A percentile compares a stretch with the other conserved stretches of the same genome.
Conservation (phyloP, 2,797 vertebrate genomes). For the Acanthopagrus latus region DNA sequence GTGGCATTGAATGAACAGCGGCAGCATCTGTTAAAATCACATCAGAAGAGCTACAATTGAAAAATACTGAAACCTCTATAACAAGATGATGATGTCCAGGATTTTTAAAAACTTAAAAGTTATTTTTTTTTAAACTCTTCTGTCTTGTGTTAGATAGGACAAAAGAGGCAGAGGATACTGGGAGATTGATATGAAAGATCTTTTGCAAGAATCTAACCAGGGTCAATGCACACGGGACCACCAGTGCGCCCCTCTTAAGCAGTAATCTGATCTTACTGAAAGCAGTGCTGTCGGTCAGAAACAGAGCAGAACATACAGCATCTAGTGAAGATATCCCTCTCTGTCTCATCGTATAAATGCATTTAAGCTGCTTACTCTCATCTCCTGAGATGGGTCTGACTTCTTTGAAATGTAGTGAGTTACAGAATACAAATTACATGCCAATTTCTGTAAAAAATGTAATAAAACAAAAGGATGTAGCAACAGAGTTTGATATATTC, state of each 20-base stretch:
- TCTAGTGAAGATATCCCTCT: neutral
- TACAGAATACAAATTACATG: no score
- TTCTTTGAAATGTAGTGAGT: no score
- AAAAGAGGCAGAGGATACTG: neutral
- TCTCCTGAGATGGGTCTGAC: no score
- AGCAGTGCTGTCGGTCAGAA: constrained; percentile 15
- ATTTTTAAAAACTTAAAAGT: neutral
- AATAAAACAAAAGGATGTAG: no score
- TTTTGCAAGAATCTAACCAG: neutral
- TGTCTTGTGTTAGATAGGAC: neutral
- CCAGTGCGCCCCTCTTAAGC: neutral
- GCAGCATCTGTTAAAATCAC: neutral
- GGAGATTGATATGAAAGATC: neutral
- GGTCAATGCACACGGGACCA: neutral
- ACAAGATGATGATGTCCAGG: neutral
- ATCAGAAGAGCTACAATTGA: no score
- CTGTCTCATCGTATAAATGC: constrained; percentile 3
- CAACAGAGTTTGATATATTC: no score
- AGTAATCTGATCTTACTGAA: constrained; percentile 31
- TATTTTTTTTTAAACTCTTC: neutral
- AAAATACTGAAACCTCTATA: neutral
- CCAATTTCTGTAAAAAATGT: no score
- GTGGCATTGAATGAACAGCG: neutral
- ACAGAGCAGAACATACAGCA: neutral
- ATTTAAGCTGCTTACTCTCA: constrained; percentile 7